Base-by-base conservation (phyloP, 2,113 vertebrate genomes). In the Hippoglossus stenolepis region DNA sequence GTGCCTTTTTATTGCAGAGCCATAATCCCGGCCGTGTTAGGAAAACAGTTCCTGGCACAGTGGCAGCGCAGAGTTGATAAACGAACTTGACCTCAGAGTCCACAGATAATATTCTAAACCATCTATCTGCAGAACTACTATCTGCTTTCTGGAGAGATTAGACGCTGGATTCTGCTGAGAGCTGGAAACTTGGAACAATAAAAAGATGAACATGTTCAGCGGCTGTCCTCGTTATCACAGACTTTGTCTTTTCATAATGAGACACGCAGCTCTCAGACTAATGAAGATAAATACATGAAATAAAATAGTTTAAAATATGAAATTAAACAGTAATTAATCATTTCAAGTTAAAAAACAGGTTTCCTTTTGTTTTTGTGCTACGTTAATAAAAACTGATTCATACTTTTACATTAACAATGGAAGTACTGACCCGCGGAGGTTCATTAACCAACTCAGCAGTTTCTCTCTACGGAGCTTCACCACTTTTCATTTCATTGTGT, bases 181-280 rank as follows among this genome's bases (percentile, higher is more conserved):
- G 26, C 54, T 82, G 76, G 69, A 89, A 82, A 86, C 71, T 54
- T 75, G n/a, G 63, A 79, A 63, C 73, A 84, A 87, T 80, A 84
- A 86, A 87, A 49, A 43, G 40, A 13, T 43, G 40, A 13, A 43
- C 11, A 11, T 11, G 38, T 40, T 40, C 31, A 31, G 31, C 31
- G 31, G 31, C 31, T 31, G 31, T 31, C 9, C 38, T 43, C 40
- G 13, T 43, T 43, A 43, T 43, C 40, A 43, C 40, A 43, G 45
- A 47, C 45, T 47, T 17, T 47, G 45, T 47, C 15, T 47, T 47
- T 47, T 47, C 45, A 6, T 49, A 49, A 49, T 15, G 45, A 49
- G 14, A 51, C 10, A 18, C 14, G 5, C 31, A n/a, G 15, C 11
- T 26, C 23, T 43, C 2, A 9, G 14, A 64, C 15, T 9, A 28